A percentile compares a stretch with the other conserved stretches of the same genome.
These are phyloP conservation scores for Halichoerus grypus DNA, from an alignment of 2,113 vertebrate species.

Conservation along the genomic window DNA sequence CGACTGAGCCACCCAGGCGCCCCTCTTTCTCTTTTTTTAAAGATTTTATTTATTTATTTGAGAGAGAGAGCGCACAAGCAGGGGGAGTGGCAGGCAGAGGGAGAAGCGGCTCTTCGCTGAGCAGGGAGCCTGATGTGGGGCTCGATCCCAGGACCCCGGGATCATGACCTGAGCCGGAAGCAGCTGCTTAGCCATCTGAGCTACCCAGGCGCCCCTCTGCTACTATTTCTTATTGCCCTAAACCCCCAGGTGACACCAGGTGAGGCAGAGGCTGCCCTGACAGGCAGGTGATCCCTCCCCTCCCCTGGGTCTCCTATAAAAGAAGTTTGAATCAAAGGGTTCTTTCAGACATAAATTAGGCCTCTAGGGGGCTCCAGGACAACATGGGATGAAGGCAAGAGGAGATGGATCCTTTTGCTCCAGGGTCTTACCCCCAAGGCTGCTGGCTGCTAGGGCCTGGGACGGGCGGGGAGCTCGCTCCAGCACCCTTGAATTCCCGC, in stretches of 20 bases:
- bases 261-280: too few species aligned
- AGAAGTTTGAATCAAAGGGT: not conserved
- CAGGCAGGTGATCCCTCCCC: not conserved
- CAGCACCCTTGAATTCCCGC: not conserved
- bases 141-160: too few species aligned
- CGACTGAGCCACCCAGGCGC: too few species aligned
- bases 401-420: not conserved
- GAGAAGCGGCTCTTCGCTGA: too few species aligned
- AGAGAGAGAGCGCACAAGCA: too few species aligned
- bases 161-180: too few species aligned
- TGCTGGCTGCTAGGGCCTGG: not conserved
- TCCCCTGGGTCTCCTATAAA: not conserved
- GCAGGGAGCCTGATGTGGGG: too few species aligned
- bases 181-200: too few species aligned
- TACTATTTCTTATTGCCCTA: not conserved
- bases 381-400: not conserved
- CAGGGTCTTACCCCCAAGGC: not conserved
- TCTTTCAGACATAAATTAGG: not conserved
- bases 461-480: not conserved
- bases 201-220: not conserved
- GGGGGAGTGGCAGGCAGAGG: too few species aligned
- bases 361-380: not conserved
- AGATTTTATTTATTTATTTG: too few species aligned
- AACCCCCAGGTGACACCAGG: not conserved
- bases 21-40: too few species aligned